Evolutionary conservation across 1,140 invertebrate genomes (phyloP), one percentile per base, ranked within the genome.

Genomic region (Chymomyza costata): DNA sequence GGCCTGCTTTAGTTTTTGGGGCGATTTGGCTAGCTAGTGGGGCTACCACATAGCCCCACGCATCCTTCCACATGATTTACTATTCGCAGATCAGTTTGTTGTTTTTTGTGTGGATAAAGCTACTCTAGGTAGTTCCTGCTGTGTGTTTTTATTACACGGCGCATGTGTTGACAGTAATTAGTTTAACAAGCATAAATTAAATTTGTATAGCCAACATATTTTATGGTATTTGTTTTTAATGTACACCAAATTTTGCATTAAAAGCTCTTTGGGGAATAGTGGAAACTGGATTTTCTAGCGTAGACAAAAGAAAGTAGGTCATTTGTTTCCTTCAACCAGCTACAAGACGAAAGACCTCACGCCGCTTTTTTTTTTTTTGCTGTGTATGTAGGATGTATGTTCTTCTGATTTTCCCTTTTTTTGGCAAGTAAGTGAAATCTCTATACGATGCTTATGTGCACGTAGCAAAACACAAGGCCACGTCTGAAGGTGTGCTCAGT

Each of bases 141-240:
- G 47, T 37, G 53, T 48, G 21, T 19, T 48, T 25, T 14, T 51
- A n/a, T 19, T 40, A 44, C 51, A 43, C 47, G 34, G 48, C 62
- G 62, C 66, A 78, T 76, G 73, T 76, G 71, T 76, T 71, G 71
- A 76, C 71, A 76, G 71, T 76, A 76, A 76, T 76, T 76, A 76
- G 78, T 78, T 76, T 78, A 76, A 71, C 71, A 54, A 66, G 44
- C 71, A 70, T 71, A 63, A 78, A 59, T 78, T 39, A 70, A 76
- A 78, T 76, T 76, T 78, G 71, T 76, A 70, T 31, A 62, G 57
- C 66, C 71, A 56, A 59, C 62, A 76, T 54, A 69, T 78, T 76
- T 69, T 48, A 43, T 35, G 48, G 40, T 49, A 64, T 66, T 76
- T 76, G 65, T 47, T 39, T n/a, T n/a, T n/a, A n/a, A n/a, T n/a